A percentile compares a stretch with the other conserved stretches of the same genome.
These are phyloP conservation scores for Eucera pruinosa DNA, from an alignment of 2,888 invertebrate genomes.

Conservation along the genomic window DNA sequence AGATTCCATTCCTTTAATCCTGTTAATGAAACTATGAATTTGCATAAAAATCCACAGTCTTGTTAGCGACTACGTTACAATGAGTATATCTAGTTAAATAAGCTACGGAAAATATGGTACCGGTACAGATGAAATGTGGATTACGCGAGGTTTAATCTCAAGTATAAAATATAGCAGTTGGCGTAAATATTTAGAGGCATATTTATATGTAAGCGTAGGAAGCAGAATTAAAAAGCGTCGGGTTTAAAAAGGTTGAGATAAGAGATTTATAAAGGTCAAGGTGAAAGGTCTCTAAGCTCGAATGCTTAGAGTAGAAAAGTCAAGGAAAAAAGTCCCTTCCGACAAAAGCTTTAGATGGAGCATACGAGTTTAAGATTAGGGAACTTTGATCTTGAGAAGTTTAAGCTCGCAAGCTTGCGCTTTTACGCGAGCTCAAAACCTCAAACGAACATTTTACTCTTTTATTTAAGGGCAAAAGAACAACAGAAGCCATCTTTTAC, in stretches of 20 bases:
- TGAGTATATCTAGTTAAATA: too few relatives aligned
- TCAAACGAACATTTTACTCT: background rate
- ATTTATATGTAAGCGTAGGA: background rate
- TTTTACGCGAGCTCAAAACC: too few relatives aligned
- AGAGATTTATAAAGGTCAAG: constrained; percentile 20
- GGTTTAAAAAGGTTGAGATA: background rate
- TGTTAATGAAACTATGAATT: too few relatives aligned
- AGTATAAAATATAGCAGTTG: background rate
- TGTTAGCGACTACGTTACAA: too few relatives aligned
- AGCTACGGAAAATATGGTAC: too few relatives aligned
- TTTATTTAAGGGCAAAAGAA: too few relatives aligned
- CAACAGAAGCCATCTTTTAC: background rate
- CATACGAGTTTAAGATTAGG: background rate
- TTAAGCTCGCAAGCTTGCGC: background rate
- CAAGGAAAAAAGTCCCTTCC: constrained; percentile 9
- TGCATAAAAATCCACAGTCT: too few relatives aligned
- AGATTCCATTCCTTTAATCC: too few relatives aligned
- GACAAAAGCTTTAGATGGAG: background rate
- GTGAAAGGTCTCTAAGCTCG: constrained; percentile 9
- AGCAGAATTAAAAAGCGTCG: background rate
- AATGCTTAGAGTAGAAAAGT: background rate
- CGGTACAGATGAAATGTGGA: background rate
- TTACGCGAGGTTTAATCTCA: background rate
- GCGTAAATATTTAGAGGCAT: background rate
- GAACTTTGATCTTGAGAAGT: constrained; percentile 2